phyloP scores from a whole-genome alignment of 1,140 invertebrate genomes.

The Galleria mellonella region DNA sequence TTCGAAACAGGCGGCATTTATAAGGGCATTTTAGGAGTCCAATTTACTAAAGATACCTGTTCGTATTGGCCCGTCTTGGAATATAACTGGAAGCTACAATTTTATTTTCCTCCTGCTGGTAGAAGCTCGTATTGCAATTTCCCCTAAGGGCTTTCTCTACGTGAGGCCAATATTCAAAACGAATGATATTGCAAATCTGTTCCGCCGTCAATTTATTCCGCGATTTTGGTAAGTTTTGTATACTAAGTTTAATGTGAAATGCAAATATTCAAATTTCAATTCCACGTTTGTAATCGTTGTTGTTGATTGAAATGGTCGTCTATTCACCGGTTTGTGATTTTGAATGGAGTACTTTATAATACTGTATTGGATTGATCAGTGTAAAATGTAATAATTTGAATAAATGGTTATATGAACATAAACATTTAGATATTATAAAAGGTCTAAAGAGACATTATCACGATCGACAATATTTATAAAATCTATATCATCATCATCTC shows the following conservation, averaged over 20 bases:
- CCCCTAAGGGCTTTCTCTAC: constrained; percentile 53
- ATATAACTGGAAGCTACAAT: constrained; percentile 48
- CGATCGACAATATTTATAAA: too few relatives aligned
- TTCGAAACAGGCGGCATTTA: constrained; percentile 7
- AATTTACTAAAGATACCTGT: constrained; percentile 42
- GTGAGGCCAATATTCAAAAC: constrained; percentile 56
- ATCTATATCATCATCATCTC: too few relatives aligned
- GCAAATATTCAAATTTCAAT: constrained; percentile 35
- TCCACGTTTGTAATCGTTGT: constrained; percentile 16
- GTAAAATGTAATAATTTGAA: too few relatives aligned
- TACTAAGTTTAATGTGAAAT: constrained; percentile 36
- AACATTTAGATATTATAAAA: too few relatives aligned
- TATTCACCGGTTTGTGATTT: background rate
- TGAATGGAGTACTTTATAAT: constrained; percentile 11
- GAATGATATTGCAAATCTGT: constrained; percentile 53
- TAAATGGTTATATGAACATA: too few relatives aligned
- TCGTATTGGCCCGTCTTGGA: constrained; percentile 45
- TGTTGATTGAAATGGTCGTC: constrained; percentile 6
- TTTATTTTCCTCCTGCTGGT: constrained; percentile 52
- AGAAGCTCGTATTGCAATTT: constrained; percentile 45
- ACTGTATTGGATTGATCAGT: too few relatives aligned
- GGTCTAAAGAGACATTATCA: too few relatives aligned
- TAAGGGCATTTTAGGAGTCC: constrained; percentile 40
- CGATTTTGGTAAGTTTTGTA: constrained; percentile 30
- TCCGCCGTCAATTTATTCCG: constrained; percentile 41